These are phyloP conservation scores for Araneus ventricosus DNA, from an alignment of 1,140 invertebrate genomes.

Conservation along the genomic window DNA sequence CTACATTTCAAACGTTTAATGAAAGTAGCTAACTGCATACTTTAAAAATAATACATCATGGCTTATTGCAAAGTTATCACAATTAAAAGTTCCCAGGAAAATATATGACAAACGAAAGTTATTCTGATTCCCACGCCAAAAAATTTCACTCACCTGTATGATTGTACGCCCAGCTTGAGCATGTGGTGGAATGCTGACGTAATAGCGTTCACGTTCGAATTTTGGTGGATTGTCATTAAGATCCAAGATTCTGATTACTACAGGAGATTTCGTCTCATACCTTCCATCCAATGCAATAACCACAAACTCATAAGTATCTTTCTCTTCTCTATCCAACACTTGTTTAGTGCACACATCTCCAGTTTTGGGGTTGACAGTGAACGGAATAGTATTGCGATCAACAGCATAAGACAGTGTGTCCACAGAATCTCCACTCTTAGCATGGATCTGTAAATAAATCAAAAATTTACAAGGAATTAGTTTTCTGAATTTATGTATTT, in stretches of 20 bases:
- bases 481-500: too few relatives aligned
- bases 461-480: background rate
- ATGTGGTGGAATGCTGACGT: slow-evolving; percentile 79
- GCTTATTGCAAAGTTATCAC: too few relatives aligned
- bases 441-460: slow-evolving; percentile 75
- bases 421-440: slow-evolving; percentile 78
- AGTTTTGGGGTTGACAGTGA: slow-evolving; percentile 81
- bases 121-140: background rate
- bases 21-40: too few relatives aligned
- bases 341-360: slow-evolving; percentile 94
- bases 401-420: slow-evolving; percentile 76
- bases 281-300: slow-evolving; percentile 77
- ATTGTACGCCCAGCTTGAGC: slow-evolving; percentile 77
- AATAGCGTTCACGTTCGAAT: slow-evolving; percentile 80
- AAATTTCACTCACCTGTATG: slow-evolving; percentile 51
- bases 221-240: slow-evolving; percentile 82
- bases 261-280: slow-evolving; percentile 76
- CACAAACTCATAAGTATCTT: slow-evolving; percentile 77
- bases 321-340: slow-evolving; percentile 90
- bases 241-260: slow-evolving; percentile 78
- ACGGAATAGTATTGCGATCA: slow-evolving; percentile 75
- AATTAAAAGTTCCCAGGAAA: too few relatives aligned
- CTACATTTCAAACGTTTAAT: too few relatives aligned
- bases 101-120: too few relatives aligned
- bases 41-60: too few relatives aligned